Conservation (phyloP, 1,140 invertebrate genomes). For the Cydia splendana region DNA sequence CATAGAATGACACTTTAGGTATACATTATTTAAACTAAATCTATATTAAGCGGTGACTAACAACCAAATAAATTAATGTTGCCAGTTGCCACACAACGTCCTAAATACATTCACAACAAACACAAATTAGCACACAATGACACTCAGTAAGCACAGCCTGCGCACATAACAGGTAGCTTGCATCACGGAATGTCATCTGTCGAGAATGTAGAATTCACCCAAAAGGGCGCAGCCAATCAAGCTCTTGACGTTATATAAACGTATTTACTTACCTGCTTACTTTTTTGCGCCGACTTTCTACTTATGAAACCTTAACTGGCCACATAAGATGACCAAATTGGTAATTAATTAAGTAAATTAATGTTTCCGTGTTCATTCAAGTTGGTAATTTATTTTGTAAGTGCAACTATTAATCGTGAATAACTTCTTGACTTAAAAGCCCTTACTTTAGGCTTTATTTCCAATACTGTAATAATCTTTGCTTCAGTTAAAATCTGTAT, state of each 20-base stretch:
- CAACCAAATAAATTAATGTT: neutral
- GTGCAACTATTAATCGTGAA: neutral
- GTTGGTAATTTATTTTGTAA: neutral
- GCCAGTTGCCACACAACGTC: slow-evolving; percentile 1
- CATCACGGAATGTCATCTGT: slow-evolving; percentile 27
- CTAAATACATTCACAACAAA: slow-evolving; percentile 3
- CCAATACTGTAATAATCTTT: too few relatives aligned
- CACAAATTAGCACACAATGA: slow-evolving; percentile 29
- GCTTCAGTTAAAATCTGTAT: too few relatives aligned
- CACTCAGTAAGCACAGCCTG: neutral
- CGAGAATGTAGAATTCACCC: slow-evolving; percentile 4
- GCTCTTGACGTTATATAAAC: slow-evolving; percentile 12
- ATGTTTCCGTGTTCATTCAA: neutral
- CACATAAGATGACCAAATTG: slow-evolving; percentile 27
- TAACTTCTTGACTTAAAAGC: neutral
- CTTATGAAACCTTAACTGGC: slow-evolving; percentile 20
- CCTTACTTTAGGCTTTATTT: neutral
- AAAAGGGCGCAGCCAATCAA: slow-evolving; percentile 18
- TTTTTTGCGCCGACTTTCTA: slow-evolving; percentile 12
- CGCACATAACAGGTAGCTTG: slow-evolving; percentile 12
- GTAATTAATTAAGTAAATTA: slow-evolving; percentile 29
- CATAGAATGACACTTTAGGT: too few relatives aligned
- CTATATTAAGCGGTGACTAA: neutral
- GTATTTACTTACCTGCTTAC: slow-evolving; percentile 8
- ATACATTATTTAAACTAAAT: neutral